Evolutionary conservation across 2,797 vertebrate species (phyloP).

Genomic region (Spondyliosoma cantharus): DNA sequence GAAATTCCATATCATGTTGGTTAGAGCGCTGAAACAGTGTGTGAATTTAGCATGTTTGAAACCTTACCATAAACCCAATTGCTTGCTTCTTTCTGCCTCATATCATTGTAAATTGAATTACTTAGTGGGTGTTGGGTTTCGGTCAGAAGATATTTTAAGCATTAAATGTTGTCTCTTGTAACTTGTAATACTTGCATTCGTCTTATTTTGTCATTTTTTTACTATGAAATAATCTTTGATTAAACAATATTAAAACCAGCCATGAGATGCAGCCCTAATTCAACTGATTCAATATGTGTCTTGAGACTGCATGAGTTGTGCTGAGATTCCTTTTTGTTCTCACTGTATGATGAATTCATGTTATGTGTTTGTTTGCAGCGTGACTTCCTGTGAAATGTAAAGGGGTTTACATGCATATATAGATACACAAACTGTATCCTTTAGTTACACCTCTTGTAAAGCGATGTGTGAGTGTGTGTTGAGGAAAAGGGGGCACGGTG

Average conservation of each 20-base stretch:
- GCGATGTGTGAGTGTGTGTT: background rate
- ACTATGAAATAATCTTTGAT: background rate
- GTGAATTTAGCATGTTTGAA: no score
- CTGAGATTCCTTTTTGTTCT: slow-evolving; percentile 29
- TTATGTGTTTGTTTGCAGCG: slow-evolving; percentile 13
- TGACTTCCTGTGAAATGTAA: slow-evolving; percentile 10
- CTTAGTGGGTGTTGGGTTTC: no score
- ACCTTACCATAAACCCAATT: no score
- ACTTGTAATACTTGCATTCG: background rate
- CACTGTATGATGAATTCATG: slow-evolving; percentile 15
- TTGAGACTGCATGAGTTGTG: background rate
- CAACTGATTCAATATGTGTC: background rate
- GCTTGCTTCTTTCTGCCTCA: no score
- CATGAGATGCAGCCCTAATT: background rate
- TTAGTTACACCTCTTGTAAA: slow-evolving; percentile 28
- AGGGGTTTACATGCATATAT: background rate
- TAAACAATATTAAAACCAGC: background rate
- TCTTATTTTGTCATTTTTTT: background rate
- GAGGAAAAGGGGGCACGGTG: slow-evolving; percentile 12
- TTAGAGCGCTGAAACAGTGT: no score
- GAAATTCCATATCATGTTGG: no score
- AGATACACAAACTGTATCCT: slow-evolving; percentile 13
- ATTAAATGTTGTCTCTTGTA: no score
- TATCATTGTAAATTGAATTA: no score
- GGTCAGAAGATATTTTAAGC: no score